Evolutionary conservation across 1,140 invertebrate species (phyloP), one percentile per base, ranked within the genome.

Genomic region (Limonius californicus): DNA sequence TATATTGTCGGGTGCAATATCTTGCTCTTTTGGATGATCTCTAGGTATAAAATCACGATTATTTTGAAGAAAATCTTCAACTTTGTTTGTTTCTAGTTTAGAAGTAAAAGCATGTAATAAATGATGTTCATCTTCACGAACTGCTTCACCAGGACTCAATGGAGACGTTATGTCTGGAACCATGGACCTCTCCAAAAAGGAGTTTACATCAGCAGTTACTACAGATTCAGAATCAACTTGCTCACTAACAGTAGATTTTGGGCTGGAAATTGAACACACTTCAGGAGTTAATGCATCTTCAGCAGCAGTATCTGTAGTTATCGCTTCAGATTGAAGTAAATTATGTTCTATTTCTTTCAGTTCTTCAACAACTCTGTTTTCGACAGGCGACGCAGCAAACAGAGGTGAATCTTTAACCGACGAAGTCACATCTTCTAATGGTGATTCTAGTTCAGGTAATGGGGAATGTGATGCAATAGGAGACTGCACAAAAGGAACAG

Each of bases 341-440:
- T 27, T 27, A 9, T 9, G 3, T 27, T 27, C 23, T 4, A 27
- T 27, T 27, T 27, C 23, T 39, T 39, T 39, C 3, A 3, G 3
- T 27, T 27, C 23, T n/a, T n/a, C n/a, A n/a, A n/a, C n/a, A n/a
- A n/a, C n/a, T n/a, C n/a, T n/a, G 9, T 3, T 21, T 32, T 55
- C 53, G 9, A 32, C 9, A 16, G 53, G 53, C 18, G 53, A 55
- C 1, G 53, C 27, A 1, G 27, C 14, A 2, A 32, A 32, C 1
- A 63, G 27, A 19, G 64, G 66, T 2, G 65, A 63, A 60, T 72
- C 70, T 55, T 72, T 72, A 1, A 72, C 57, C 9, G 69, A 72
- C 12, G 69, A 69, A 9, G 70, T 72, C 9, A 72, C 63, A n/a
- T 72, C 69, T 15, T 72, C 70, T 9, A 63, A 21, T 15, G 64